Conservation (phyloP, 2,113 vertebrate genomes). For the Prinia subflava region DNA sequence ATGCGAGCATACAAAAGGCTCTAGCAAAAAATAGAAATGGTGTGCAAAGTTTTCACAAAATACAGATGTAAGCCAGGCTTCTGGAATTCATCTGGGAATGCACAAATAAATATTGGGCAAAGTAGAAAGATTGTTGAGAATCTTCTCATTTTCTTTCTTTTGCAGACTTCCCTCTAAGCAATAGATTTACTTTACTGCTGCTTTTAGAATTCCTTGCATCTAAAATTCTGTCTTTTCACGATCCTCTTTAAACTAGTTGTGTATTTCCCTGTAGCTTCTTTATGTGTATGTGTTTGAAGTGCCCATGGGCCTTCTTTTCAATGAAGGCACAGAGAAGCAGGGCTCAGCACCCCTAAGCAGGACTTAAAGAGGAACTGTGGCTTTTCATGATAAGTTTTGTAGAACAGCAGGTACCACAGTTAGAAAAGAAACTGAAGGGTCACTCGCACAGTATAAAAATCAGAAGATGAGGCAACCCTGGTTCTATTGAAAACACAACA, state of each 20-base stretch:
- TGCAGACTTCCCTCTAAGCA: conserved; percentile 20
- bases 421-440: background rate
- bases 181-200: conserved; percentile 35
- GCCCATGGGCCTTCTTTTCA: background rate
- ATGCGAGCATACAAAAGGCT: background rate
- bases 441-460: background rate
- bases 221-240: conserved; percentile 7
- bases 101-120: background rate
- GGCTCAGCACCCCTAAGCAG: background rate
- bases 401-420: background rate
- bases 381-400: background rate
- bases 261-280: background rate
- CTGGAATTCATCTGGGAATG: background rate
- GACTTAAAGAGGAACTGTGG: background rate
- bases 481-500: background rate
- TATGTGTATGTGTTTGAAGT: background rate
- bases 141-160: conserved; percentile 68
- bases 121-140: conserved; percentile 67
- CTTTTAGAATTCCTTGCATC: conserved; percentile 28
- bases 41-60: background rate
- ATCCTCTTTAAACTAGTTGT: conserved; percentile 4
- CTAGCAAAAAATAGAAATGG: conserved; percentile 4
- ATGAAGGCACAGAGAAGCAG: background rate
- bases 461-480: background rate
- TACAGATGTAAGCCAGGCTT: background rate